Evolutionary conservation across 2,797 vertebrate genomes (phyloP).

Genomic region (Tamandua tetradactyla): DNA sequence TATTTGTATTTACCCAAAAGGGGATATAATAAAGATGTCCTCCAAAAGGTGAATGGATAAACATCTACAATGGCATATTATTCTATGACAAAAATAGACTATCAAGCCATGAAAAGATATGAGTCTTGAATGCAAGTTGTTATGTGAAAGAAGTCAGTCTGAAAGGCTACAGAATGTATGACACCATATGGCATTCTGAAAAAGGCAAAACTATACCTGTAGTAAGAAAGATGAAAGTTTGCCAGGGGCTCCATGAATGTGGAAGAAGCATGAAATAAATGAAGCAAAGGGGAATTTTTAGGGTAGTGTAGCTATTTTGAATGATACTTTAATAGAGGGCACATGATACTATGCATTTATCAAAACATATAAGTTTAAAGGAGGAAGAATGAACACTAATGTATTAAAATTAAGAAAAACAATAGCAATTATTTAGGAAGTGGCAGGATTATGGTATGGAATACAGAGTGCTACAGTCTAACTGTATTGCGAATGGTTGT

Average conservation of each 20-base stretch:
- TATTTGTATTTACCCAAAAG: background rate
- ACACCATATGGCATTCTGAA: background rate
- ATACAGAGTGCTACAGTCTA: background rate
- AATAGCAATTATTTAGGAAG: background rate
- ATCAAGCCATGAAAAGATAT: background rate
- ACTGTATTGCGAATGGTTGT: background rate
- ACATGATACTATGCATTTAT: background rate
- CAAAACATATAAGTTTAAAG: background rate
- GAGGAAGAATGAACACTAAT: background rate
- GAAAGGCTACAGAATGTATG: background rate
- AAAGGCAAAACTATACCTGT: background rate
- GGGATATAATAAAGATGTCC: background rate
- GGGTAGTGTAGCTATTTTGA: background rate
- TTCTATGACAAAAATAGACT: background rate
- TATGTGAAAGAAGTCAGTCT: background rate
- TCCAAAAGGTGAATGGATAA: background rate
- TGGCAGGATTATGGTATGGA: background rate
- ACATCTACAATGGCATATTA: background rate
- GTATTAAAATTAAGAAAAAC: background rate
- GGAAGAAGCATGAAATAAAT: background rate
- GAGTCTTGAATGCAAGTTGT: background rate
- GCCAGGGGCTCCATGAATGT: background rate
- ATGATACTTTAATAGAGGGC: background rate
- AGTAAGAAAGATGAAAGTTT: background rate
- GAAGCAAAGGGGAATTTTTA: background rate